phyloP scores from a whole-genome alignment of 2,113 vertebrate species.

The Aplodontia rufa region DNA sequence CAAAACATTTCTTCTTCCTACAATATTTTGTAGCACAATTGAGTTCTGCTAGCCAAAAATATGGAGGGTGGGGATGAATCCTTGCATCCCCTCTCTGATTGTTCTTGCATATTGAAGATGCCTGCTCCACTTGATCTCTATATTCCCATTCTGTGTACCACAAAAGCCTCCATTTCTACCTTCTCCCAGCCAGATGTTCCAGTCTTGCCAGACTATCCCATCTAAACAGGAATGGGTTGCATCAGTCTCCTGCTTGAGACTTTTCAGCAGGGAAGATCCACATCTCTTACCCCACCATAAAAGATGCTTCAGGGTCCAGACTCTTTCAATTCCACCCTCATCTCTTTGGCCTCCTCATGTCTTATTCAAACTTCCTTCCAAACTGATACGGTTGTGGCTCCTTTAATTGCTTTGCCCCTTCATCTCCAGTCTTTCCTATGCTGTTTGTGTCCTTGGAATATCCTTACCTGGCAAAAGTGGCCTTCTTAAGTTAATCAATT shows the following conservation, averaged over 20 bases:
- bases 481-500: background rate
- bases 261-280: background rate
- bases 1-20: background rate
- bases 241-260: background rate
- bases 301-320: background rate
- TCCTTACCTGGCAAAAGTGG: background rate
- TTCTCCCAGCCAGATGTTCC: background rate
- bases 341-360: background rate
- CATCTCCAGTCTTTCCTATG: background rate
- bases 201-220: background rate
- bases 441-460: background rate
- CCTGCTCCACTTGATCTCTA: background rate
- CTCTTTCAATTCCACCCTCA: background rate
- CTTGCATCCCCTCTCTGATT: background rate
- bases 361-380: background rate
- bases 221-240: background rate
- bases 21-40: background rate
- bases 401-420: background rate
- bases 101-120: background rate
- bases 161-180: background rate
- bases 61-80: background rate
- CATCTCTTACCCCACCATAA: background rate
- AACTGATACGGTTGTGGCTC: background rate
- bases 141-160: fast-evolving
- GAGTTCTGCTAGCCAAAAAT: background rate